phyloP scores from a whole-genome alignment of 2,113 vertebrate genomes.

The Tetrax tetrax region DNA sequence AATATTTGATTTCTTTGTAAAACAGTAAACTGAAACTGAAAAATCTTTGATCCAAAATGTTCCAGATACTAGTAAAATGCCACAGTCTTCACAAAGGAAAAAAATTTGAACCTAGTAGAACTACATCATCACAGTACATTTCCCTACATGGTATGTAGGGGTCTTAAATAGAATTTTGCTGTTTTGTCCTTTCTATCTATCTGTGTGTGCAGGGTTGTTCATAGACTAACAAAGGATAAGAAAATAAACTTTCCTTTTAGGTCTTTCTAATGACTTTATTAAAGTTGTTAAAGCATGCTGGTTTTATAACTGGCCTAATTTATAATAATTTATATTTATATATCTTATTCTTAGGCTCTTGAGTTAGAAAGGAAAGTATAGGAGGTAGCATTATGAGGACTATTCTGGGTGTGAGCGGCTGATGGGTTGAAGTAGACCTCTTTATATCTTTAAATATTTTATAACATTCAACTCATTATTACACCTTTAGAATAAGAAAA shows the following conservation, averaged over 20 bases:
- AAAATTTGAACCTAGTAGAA: neutral
- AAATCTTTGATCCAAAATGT: neutral
- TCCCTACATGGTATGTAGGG: too few relatives aligned
- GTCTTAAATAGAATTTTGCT: neutral
- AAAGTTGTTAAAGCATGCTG: neutral
- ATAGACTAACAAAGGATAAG: neutral
- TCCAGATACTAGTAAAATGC: neutral
- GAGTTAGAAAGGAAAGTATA: neutral
- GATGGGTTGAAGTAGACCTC: neutral
- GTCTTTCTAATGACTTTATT: neutral
- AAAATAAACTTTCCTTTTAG: neutral
- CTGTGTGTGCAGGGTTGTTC: accelerated
- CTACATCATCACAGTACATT: neutral
- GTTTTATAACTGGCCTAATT: neutral
- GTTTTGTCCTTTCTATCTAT: neutral
- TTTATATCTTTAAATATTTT: neutral
- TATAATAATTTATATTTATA: neutral
- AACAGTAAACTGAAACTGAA: neutral
- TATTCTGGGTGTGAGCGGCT: neutral
- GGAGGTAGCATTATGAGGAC: neutral
- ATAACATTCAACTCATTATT: neutral
- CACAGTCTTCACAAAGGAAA: neutral
- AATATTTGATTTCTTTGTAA: neutral
- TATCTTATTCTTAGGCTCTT: neutral
- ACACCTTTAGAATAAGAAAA: neutral